Evolutionary conservation across 2,797 vertebrate species (phyloP), one percentile per base, ranked within the genome.

Genomic region (Rhynchotus rufescens): DNA sequence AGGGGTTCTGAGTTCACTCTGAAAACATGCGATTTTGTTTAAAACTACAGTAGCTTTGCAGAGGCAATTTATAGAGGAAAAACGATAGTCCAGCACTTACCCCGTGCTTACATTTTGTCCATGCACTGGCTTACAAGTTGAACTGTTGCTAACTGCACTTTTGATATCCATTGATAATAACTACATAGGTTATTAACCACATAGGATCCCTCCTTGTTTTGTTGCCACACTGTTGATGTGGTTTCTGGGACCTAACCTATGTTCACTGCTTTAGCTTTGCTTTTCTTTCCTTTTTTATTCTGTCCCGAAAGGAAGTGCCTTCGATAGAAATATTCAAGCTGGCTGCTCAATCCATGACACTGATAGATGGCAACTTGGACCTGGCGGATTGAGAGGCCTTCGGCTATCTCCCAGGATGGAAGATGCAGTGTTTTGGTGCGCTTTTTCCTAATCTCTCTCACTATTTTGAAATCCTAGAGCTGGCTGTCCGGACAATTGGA

Each of bases 211-310:
- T 93, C 66, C 67, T 60, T 73, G 64, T 82, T 90, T 91, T 84
- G 23, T 91, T 92, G 84, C 56, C 82, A 90, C 61, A 19, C 77
- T n/a, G 87, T 73, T 87, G 89, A 92, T 93, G 88, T 92, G 89
- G 84, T 84, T 94, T 92, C 64, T 87, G 84, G 92, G 90, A 92
- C 91, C 86, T 95, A 72, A 77, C 92, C 93, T 66, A n/a, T 71
- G 71, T 64, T 51, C 36, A 71, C 34, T 0, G 0, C 84, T 88
- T 85, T 15, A 90, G 85, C 71, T 73, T 84, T 79, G 61, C 44
- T 73, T 59, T 68, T 91, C 90, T 45, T 45, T 45, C 44, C 44
- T 19, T 17, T 44, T 44, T 83, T 76, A 83, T 88, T 93, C 66
- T 19, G 8, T 87, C 84, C 74, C 73, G 66, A 80, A 86, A 84